Conservation (phyloP, 2,113 vertebrate species). For the Pheucticus melanocephalus region DNA sequence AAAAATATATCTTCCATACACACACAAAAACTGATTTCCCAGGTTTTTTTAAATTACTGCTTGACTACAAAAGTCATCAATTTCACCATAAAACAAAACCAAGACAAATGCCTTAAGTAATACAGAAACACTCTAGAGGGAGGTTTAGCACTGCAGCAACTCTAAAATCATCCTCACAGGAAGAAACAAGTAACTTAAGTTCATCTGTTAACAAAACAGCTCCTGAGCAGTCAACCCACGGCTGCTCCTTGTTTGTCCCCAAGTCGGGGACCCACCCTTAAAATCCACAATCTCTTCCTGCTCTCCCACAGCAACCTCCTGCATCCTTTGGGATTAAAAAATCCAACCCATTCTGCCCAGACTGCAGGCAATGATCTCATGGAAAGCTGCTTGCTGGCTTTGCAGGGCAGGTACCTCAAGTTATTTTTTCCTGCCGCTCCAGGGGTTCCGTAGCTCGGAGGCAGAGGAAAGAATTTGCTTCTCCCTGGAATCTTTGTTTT, state of each 20-base stretch:
- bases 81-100: background rate
- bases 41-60: background rate
- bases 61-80: background rate
- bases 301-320: slow-evolving; percentile 56
- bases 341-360: background rate
- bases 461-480: background rate
- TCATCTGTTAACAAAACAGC: background rate
- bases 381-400: background rate
- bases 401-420: background rate
- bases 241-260: slow-evolving; percentile 44
- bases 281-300: slow-evolving; percentile 62
- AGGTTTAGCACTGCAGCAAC: background rate
- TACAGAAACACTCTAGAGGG: background rate
- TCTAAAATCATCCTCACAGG: background rate
- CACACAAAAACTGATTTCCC: background rate
- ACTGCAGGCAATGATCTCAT: slow-evolving; percentile 10
- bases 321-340: background rate
- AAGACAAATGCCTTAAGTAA: background rate
- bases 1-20: background rate
- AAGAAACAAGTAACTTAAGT: background rate
- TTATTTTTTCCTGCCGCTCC: background rate
- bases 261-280: slow-evolving; percentile 34
- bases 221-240: background rate
- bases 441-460: background rate
- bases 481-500: background rate